Base-by-base conservation (phyloP, 2,888 invertebrate species). In the Cybosia mesomella region DNA sequence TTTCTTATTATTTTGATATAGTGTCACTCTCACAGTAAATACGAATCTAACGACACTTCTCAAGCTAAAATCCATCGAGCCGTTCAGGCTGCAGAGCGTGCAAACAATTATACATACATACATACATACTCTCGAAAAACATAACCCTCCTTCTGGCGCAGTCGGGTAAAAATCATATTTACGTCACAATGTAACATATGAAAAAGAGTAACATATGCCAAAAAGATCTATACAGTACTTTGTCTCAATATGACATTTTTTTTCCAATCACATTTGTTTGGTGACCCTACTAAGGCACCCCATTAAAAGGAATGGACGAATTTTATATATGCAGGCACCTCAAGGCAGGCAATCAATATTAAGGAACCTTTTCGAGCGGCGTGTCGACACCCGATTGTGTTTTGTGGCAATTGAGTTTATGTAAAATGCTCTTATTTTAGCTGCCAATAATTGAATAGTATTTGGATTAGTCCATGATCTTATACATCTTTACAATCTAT, bases 251-350 rank as follows among this genome's bases (percentile, higher is more conserved):
- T 61, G n/a, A n/a, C 49, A 61, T 28, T 43, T 24, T 61, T 28
- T 49, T 24, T 58, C 49, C 28, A 63, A 49, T 61, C 15, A 10
- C 43, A 49, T 36, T 22, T 65, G 34, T 34, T 22, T 66, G 80
- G 79, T 77, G 73, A 73, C 78, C 80, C 77, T 84, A 81, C 67
- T 63, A 74, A 76, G 73, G 72, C 65, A 75, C 68, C 53, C 81
- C 73, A 81, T 85, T 82, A 85, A 82, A 80, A 79, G 76, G 74
- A 83, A 83, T 81, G 83, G 83, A 82, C 76, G 80, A 83, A 80
- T 85, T 81, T 85, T 84, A 83, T 82, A 83, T 74, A 83, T 84
- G 75, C 85, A 85, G 80, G 80, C 76, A 74, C 70, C 79, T 76
- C 71, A 71, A 76, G 78, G 73, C 60, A 55, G 68, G 79, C 75